Evolutionary conservation across 1,140 invertebrate species (phyloP), one percentile per base, ranked within the genome.

Genomic region (Episyrphus balteatus): DNA sequence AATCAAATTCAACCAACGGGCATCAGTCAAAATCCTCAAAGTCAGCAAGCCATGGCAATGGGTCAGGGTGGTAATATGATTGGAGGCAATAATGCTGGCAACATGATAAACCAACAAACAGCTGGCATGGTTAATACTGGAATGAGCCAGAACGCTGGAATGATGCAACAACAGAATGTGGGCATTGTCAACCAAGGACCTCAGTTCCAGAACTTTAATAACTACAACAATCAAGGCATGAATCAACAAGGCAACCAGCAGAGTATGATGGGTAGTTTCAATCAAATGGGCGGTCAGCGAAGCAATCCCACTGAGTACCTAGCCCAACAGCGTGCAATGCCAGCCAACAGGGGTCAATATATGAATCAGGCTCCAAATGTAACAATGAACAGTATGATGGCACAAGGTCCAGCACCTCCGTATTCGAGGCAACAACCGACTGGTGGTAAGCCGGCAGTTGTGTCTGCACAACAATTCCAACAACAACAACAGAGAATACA

Each of bases 241-340:
- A 59, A 57, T 41, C 47, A 51, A 48, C 36, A 18, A 14, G 61
- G 44, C 60, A 62, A 34, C 58, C 62, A 30, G 46, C 71, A 66
- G 56, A 70, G 48, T 8, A 72, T 75, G 60, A 66, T 64, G 54
- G 53, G 53, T n/a, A 59, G 61, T 42, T 68, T 66, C 18, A 64
- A 66, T 59, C 66, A 66, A 50, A 68, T 68, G 61, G 54, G 54
- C 48, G 58, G 55, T 42, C 63, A 64, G 26, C 61, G 68, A 31
- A 57, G 69, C 37, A 73, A 66, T 58, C 68, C 73, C 48, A 53
- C 59, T 7, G 66, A 68, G 47, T 68, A 61, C 21, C 70, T 75
- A 37, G 68, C 74, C 39, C 74, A 78, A 34, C 79, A 80, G 52
- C 76, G 79, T 71, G 76, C 47, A 73, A 73, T 66, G 53, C 55